phyloP scores from a whole-genome alignment of 2,113 vertebrate species.

The Pavo muticus region DNA sequence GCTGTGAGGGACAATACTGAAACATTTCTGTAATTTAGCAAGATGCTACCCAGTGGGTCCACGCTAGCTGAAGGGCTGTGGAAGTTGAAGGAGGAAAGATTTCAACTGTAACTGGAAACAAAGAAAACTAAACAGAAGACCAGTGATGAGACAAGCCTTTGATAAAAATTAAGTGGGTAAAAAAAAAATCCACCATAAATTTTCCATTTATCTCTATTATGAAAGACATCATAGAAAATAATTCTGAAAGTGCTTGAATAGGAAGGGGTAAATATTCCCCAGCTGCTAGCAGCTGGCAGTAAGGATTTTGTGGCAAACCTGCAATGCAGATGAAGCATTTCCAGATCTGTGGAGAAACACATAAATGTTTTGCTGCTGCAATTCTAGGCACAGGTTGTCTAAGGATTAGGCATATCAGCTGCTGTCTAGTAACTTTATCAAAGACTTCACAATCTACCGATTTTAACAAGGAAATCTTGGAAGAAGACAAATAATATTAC shows the following conservation, averaged over 20 bases:
- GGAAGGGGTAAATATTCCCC: neutral
- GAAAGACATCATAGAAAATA: neutral
- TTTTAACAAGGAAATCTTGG: neutral
- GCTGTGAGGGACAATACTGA: neutral
- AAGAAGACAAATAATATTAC: neutral
- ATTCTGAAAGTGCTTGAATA: neutral
- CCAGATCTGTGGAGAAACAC: neutral
- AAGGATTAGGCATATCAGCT: neutral
- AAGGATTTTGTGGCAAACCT: neutral
- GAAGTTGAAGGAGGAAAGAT: neutral
- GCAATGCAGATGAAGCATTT: neutral
- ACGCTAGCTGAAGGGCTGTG: neutral
- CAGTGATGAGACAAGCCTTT: neutral
- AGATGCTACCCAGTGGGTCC: neutral
- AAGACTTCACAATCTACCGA: neutral
- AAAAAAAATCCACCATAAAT: neutral
- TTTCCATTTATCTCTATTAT: neutral
- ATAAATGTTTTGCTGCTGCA: neutral
- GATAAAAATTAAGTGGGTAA: neutral
- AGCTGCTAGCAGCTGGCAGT: neutral
- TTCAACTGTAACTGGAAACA: neutral
- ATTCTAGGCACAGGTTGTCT: neutral
- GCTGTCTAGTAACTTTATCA: neutral
- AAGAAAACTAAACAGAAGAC: neutral
- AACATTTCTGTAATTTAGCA: neutral